Percentiles rank a stretch among this genome's conserved stretches.
These are phyloP conservation scores for Molothrus aeneus DNA, from an alignment of 2,797 vertebrate species.

Conservation along the genomic window DNA sequence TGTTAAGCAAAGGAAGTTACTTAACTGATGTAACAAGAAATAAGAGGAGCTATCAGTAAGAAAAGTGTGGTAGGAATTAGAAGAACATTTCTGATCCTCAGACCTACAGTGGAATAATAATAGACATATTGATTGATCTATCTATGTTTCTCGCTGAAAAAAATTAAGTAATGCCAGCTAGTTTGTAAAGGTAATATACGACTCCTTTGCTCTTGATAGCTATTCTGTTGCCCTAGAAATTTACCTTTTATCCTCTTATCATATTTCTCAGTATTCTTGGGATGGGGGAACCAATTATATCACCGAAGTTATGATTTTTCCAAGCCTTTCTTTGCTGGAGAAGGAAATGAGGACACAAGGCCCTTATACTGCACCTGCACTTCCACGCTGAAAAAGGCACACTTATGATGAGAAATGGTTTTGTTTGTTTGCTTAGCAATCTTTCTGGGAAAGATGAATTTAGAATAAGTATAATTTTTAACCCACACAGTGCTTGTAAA, in stretches of 20 bases:
- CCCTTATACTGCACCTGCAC: background rate
- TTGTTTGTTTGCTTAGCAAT: background rate
- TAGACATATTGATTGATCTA: background rate
- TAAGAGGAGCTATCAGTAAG: background rate
- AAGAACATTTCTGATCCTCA: background rate
- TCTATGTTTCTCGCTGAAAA: background rate
- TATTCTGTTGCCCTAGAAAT: background rate
- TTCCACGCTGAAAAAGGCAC: background rate
- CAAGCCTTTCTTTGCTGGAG: background rate
- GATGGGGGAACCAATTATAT: background rate
- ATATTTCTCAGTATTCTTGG: background rate
- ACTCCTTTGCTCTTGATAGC: background rate
- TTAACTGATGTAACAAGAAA: background rate
- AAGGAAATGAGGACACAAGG: background rate
- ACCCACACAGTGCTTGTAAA: background rate
- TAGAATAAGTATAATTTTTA: background rate
- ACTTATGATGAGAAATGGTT: background rate
- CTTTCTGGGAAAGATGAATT: background rate
- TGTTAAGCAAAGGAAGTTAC: background rate
- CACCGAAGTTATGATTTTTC: background rate
- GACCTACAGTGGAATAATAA: accelerated
- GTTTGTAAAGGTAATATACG: background rate
- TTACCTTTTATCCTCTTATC: background rate
- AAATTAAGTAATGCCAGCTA: background rate
- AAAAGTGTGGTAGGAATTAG: background rate